These are phyloP conservation scores for Taenioides sp. DNA, from an alignment of 2,797 vertebrate species.

Conservation along the genomic window DNA sequence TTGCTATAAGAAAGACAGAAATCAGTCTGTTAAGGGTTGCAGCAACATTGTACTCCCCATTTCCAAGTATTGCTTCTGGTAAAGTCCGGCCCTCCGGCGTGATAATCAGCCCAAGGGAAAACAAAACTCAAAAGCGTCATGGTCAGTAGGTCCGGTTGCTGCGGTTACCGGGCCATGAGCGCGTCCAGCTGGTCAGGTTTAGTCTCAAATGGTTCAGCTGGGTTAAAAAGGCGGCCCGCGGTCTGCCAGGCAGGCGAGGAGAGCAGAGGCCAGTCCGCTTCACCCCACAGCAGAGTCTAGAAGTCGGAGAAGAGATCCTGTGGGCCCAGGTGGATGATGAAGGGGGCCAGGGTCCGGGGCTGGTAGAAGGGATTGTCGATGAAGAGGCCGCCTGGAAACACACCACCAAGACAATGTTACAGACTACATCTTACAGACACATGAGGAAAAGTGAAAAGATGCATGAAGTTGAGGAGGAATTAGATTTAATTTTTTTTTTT, in stretches of 20 bases:
- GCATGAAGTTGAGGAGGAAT: not conserved
- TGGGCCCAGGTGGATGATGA: constrained; percentile 98
- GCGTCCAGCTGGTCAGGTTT: constrained; percentile 18
- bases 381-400: constrained; percentile 97
- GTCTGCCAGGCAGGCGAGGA: constrained; percentile 18
- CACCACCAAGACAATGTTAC: constrained; percentile 77
- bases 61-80: constrained; percentile 81
- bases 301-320: constrained; percentile 99
- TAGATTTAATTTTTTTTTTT: not conserved
- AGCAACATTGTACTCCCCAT: constrained; percentile 56
- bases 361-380: constrained; percentile 99
- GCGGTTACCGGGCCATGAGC: constrained; percentile 1
- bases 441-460: not conserved
- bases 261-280: constrained; percentile 36
- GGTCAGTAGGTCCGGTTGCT: constrained; percentile 29
- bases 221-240: constrained; percentile 42
- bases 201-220: constrained; percentile 40
- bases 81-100: constrained; percentile 44
- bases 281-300: constrained; percentile 83
- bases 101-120: constrained; percentile 36
- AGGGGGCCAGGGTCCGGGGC: constrained; percentile 95
- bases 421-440: not conserved
- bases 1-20: constrained; percentile 80
- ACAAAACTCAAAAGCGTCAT: constrained; percentile 40
- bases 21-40: constrained; percentile 41